phyloP scores from a whole-genome alignment of 2,113 vertebrate genomes.

The Rhinopithecus roxellana region DNA sequence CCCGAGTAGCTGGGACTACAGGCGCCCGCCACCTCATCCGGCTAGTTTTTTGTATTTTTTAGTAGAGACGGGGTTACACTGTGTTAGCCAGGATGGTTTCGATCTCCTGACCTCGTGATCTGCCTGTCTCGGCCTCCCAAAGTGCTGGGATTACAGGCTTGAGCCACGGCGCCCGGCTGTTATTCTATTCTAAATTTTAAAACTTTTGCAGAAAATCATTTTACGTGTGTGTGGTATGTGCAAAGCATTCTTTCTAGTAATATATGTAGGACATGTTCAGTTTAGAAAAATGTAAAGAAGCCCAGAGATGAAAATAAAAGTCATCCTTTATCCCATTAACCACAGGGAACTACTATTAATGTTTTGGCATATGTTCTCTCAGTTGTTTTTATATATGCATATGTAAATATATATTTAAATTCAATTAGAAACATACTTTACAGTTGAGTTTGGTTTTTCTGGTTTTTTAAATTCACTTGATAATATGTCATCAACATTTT shows the following conservation, averaged over 20 bases:
- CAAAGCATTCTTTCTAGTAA: slow-evolving; percentile 32
- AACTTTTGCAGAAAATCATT: slow-evolving; percentile 22
- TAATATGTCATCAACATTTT: slow-evolving; percentile 20
- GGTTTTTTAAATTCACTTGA: not conserved
- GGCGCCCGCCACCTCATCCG: too few species aligned
- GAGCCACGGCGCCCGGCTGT: not conserved
- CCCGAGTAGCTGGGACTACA: too few species aligned
- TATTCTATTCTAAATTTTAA: slow-evolving; percentile 50
- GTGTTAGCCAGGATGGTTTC: too few species aligned
- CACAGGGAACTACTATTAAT: slow-evolving; percentile 12
- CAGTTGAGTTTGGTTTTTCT: slow-evolving; percentile 2
- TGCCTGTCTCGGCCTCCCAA: too few species aligned
- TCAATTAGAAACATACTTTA: slow-evolving; percentile 2
- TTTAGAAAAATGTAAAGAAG: slow-evolving; percentile 10
- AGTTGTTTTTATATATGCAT: slow-evolving; percentile 34
- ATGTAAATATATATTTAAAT: slow-evolving; percentile 13
- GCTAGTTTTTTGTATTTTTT: too few species aligned
- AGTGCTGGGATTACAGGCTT: too few species aligned
- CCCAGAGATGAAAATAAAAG: slow-evolving; percentile 19
- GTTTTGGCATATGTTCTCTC: not conserved
- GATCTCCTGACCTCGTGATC: too few species aligned
- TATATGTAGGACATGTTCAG: not conserved
- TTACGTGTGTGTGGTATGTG: not conserved
- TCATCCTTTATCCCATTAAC: not conserved
- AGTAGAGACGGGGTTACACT: too few species aligned